These are phyloP conservation scores for Tortrix viridana DNA, from an alignment of 2,888 invertebrate genomes.

Conservation along the genomic window DNA sequence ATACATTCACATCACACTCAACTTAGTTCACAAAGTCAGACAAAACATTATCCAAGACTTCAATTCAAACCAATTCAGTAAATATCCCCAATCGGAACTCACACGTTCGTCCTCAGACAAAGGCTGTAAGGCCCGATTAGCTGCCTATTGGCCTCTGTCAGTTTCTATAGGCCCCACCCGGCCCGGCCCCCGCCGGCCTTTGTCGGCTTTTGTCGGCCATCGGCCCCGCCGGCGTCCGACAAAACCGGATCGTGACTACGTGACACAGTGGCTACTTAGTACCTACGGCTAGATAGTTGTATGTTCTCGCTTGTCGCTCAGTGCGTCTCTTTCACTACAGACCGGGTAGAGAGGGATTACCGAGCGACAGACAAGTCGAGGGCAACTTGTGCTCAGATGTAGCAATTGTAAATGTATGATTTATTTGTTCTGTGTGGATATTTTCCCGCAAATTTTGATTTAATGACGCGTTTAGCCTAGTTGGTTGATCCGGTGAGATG, in stretches of 20 bases:
- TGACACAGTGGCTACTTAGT: not conserved
- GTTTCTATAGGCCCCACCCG: conserved; percentile 3
- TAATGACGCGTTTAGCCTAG: too few species aligned
- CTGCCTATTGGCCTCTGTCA: conserved; percentile 3
- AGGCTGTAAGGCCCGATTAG: conserved; percentile 15
- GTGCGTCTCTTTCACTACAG: too few species aligned
- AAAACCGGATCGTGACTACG: conserved; percentile 7
- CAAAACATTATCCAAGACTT: not conserved
- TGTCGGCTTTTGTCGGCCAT: conserved; percentile 4
- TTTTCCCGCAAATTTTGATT: too few species aligned
- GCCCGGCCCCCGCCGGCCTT: conserved; percentile 4
- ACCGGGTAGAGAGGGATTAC: too few species aligned
- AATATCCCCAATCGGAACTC: not conserved
- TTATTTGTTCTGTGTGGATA: too few species aligned
- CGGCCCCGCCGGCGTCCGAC: not conserved
- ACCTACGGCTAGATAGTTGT: too few species aligned
- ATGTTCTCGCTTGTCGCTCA: too few species aligned
- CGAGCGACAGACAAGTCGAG: too few species aligned
- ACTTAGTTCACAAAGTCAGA: too few species aligned
- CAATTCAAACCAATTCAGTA: not conserved
- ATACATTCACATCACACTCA: too few species aligned
- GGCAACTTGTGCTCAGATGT: too few species aligned
- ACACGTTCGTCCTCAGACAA: conserved; percentile 19
- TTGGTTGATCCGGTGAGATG: too few species aligned
- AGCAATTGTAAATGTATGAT: not conserved